A percentile compares a stretch with the other conserved stretches of the same genome.
Evolutionary conservation across 2,113 vertebrate species (phyloP).

Genomic region (Sebastes schlegelii): DNA sequence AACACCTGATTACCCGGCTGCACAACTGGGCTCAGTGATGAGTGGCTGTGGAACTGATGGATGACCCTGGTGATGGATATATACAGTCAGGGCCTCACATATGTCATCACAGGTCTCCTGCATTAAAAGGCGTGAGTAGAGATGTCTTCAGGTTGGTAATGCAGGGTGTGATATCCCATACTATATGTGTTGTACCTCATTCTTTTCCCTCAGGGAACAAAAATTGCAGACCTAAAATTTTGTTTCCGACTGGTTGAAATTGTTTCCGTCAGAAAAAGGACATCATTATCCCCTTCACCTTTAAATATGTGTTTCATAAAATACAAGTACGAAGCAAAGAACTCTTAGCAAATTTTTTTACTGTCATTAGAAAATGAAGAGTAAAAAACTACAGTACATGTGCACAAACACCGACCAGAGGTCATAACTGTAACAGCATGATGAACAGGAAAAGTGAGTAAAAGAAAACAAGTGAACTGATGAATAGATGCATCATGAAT

Average conservation of each 20-base stretch:
- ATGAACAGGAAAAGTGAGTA: background rate
- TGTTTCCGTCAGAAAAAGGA: background rate
- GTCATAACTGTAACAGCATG: background rate
- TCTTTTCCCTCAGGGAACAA: no score
- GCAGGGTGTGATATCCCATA: background rate
- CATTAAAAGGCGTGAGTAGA: no score
- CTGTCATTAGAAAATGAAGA: slow-evolving; percentile 23
- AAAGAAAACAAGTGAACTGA: background rate
- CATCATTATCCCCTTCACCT: background rate
- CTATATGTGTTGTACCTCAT: background rate
- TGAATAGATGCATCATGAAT: background rate
- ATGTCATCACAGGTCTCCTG: no score
- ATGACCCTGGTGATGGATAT: no score
- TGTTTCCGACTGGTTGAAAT: background rate
- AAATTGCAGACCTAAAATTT: no score
- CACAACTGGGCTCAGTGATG: no score
- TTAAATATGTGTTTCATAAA: background rate
- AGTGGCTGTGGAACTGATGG: no score
- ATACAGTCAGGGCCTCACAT: no score
- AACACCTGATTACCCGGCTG: no score
- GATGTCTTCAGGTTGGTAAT: no score
- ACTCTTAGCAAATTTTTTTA: slow-evolving; percentile 22
- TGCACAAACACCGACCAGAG: background rate
- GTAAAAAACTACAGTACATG: background rate
- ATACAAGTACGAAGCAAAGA: background rate